Evolutionary conservation across 2,113 vertebrate species (phyloP).

Genomic region (Equus quagga): DNA sequence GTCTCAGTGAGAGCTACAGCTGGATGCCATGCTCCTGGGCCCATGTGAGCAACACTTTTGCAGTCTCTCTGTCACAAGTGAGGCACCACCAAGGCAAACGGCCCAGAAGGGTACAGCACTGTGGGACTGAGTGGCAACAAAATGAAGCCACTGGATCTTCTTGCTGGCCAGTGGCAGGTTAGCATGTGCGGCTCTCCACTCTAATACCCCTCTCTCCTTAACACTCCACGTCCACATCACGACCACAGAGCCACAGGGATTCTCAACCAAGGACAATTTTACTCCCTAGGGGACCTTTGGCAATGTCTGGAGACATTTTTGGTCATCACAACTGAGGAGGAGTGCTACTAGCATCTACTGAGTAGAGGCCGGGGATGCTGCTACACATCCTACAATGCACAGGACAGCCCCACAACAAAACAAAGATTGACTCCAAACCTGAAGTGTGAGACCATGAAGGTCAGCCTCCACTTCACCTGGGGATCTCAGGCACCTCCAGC

Average conservation of each 20-base stretch:
- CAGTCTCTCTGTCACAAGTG: slow-evolving; percentile 13
- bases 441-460: neutral
- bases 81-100: neutral
- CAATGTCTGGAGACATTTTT: slow-evolving; percentile 14
- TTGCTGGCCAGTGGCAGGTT: neutral
- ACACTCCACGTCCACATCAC: neutral
- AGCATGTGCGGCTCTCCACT: neutral
- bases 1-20: neutral
- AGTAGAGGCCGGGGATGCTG: neutral
- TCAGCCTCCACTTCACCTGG: neutral
- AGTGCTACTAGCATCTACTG: neutral
- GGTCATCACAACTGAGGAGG: neutral
- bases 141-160: slow-evolving; percentile 19
- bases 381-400: neutral
- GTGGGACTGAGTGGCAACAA: neutral
- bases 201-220: neutral
- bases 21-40: slow-evolving; percentile 32
- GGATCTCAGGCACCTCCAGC: neutral
- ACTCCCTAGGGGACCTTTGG: neutral
- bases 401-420: neutral
- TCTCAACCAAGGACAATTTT: neutral
- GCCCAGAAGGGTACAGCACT: neutral
- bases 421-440: neutral
- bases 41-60: neutral
- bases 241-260: neutral